Base-by-base conservation (phyloP, 1,140 invertebrate genomes). In the Eriocheir sinensis region DNA sequence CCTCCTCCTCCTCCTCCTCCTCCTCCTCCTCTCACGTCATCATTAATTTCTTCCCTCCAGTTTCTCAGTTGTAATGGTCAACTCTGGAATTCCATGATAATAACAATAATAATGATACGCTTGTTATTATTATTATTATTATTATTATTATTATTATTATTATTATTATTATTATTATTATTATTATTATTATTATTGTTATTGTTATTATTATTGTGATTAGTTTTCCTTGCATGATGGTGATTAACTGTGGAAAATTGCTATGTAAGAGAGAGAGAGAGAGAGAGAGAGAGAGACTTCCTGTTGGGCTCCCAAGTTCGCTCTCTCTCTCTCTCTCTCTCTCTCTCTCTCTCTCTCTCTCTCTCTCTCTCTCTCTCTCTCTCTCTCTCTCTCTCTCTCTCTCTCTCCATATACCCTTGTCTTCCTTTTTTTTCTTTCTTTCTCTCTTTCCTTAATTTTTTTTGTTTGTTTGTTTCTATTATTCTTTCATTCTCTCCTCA, bases 211-310 rank as follows among this genome's bases (percentile, higher is more conserved):
- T 60, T 9, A 27, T 60, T 9, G 17, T 60, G 3, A 27, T 60
- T 9, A 60, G 6, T 83, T 4, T 83, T 83, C 6, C 27, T 83
- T 15, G 12, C n/a, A 72, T 72, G 15, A 15, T 12, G 12, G 32
- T 21, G 83, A 85, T 12, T 21, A 85, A 85, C 15, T 21, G 83
- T 21, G 83, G 34, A 32, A 85, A 32, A 85, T 15, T 21, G 83
- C 15, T 12, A 85, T 15, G 34, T 15, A 85, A 92, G 48, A 85
- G 81, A 92, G 91, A 85, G 48, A 92, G 81, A 92, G 91, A 92
- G 91, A 85, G 91, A 92, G 81, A 92, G 91, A 92, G 91, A 92
- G 91, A 17, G n/a, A 36, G 27, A 79, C 36, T 21, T 40, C 0
- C 60, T 72, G 60, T n/a, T 72, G 60, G n/a, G n/a, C n/a, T n/a